Base-by-base conservation (phyloP, 2,797 vertebrate genomes). In the Takifugu rubripes region DNA sequence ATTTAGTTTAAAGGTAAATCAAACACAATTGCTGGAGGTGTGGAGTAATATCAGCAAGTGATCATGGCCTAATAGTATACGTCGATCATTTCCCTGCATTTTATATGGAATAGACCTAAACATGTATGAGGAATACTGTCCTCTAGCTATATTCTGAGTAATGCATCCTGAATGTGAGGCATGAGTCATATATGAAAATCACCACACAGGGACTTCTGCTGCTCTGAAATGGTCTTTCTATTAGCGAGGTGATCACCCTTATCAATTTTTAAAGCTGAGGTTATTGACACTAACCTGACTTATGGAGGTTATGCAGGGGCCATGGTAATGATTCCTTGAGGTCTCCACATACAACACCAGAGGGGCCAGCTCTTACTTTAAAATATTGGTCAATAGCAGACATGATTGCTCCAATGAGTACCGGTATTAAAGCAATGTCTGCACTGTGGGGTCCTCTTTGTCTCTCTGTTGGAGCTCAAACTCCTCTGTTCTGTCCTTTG, bases 261-360 rank as follows among this genome's bases (percentile, higher is more conserved):
- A 90, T 91, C 87, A 84, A 91, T 91, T 87, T 91, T 91, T 91
- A 92, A 91, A 82, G 87, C 77, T 72, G 52, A 5, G 59, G 63
- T 84, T 91, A 92, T 90, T 90, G 89, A 90, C 86, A 84, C 74
- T 58, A 60, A 74, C 61, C 70, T 89, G 89, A 92, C 71, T 87
- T 88, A 91, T 85, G 73, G 87, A 84, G 84, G 83, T 88, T 82
- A 87, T 80, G 70, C 73, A 66, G 88, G 83, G 87, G 86, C 83
- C 83, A 75, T 54, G 69, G 68, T 87, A 89, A 89, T 87, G 83
- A 89, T 87, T 87, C 77, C 72, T 58, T 61, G 51, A 79, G 80
- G 78, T 33, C 79, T 60, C 36, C 72, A 77, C 68, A 56, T 56
- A 58, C 62, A 66, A 42, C 73, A 78, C 68, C 64, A 31, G 59